phyloP scores from a whole-genome alignment of 2,113 vertebrate species.

The Sylvietta virens region DNA sequence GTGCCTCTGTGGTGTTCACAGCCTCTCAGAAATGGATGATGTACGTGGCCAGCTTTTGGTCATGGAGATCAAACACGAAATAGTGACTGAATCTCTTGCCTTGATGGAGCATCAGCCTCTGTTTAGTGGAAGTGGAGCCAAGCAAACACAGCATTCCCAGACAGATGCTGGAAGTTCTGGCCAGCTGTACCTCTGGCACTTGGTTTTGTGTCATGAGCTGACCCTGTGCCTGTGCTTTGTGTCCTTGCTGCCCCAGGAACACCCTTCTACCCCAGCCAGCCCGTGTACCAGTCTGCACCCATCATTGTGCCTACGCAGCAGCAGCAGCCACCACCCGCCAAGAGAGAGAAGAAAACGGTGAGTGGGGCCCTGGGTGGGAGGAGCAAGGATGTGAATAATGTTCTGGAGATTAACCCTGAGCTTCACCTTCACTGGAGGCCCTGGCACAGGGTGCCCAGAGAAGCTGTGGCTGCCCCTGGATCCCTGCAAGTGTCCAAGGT shows the following conservation, averaged over 20 bases:
- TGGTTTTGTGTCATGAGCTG: background rate
- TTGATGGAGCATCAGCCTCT: background rate
- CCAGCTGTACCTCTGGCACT: accelerated
- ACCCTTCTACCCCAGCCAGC: slow-evolving; percentile 89
- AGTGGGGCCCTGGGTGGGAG: slow-evolving; percentile 27
- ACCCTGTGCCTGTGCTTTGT: background rate
- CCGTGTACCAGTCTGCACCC: slow-evolving; percentile 91
- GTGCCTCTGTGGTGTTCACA: background rate
- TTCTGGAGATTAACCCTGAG: background rate
- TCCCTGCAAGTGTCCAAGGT: background rate
- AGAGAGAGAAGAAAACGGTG: slow-evolving; percentile 97
- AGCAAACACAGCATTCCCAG: accelerated
- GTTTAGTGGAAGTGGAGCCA: background rate
- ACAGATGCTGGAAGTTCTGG: background rate
- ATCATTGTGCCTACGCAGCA: slow-evolving; percentile 98
- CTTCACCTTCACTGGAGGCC: background rate
- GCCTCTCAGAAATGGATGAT: background rate
- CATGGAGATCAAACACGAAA: background rate
- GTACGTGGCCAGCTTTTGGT: accelerated
- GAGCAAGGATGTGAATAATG: accelerated
- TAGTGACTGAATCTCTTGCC: background rate
- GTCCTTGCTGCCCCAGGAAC: slow-evolving; percentile 68
- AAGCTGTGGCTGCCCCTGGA: background rate
- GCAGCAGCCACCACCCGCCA: slow-evolving; percentile 84
- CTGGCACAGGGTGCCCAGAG: background rate